Percentiles rank a stretch among this genome's conserved stretches.
These are phyloP conservation scores for Lasioglossum zephyrum DNA, from an alignment of 2,888 invertebrate species.

Conservation along the genomic window DNA sequence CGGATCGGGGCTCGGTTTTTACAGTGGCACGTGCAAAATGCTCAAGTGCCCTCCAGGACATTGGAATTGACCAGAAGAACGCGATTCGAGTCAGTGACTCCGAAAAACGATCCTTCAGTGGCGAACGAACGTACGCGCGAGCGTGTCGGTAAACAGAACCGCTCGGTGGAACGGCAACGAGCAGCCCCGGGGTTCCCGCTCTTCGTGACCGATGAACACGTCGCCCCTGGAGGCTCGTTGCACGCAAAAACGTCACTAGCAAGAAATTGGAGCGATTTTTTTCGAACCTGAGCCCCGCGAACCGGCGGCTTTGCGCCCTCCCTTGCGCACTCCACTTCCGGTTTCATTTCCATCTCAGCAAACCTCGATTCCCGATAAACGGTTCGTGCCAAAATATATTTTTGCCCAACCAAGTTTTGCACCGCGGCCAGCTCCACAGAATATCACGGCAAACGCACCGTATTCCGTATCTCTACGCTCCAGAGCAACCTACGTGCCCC, in stretches of 20 bases:
- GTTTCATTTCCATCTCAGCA: slow-evolving; percentile 59
- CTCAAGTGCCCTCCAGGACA: slow-evolving; percentile 61
- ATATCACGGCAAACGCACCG: slow-evolving; percentile 29
- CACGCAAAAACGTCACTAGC: slow-evolving; percentile 67
- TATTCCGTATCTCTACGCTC: neutral
- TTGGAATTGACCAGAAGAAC: slow-evolving; percentile 56
- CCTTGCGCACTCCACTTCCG: slow-evolving; percentile 39
- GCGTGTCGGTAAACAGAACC: slow-evolving; percentile 83
- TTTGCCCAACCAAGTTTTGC: slow-evolving; percentile 37
- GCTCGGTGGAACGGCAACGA: slow-evolving; percentile 73
- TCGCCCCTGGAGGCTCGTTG: slow-evolving; percentile 43
- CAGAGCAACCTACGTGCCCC: neutral
- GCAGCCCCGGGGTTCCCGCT: slow-evolving; percentile 38
- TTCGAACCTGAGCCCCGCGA: slow-evolving; percentile 43
- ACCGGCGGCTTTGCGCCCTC: slow-evolving; percentile 17
- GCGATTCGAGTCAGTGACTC: slow-evolving; percentile 79
- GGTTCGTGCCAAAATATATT: slow-evolving; percentile 44
- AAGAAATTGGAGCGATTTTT: slow-evolving; percentile 61
- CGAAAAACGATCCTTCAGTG: slow-evolving; percentile 81
- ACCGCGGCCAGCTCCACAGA: slow-evolving; percentile 15
- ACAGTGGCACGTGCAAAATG: slow-evolving; percentile 65
- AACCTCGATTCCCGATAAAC: slow-evolving; percentile 66
- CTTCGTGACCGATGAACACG: slow-evolving; percentile 52
- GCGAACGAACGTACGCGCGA: slow-evolving; percentile 74
- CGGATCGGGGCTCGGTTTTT: slow-evolving; percentile 32